These are phyloP conservation scores for Recurvirostra avosetta DNA, from an alignment of 2,113 vertebrate genomes.

Conservation along the genomic window DNA sequence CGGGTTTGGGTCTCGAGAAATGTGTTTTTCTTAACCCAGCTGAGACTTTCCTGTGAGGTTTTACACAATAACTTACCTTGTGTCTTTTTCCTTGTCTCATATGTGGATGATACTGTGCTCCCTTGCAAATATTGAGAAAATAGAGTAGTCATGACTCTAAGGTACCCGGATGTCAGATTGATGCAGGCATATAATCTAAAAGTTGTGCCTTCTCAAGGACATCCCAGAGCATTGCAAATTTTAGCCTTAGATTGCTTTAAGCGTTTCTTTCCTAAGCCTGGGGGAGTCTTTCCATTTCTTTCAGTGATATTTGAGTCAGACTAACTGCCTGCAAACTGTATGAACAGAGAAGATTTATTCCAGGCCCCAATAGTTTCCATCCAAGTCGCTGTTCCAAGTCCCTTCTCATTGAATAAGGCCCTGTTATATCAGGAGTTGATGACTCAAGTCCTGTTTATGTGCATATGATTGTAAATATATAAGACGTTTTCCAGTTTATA, in stretches of 20 bases:
- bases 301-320: not conserved
- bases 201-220: not conserved
- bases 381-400: not conserved
- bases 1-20: rapidly evolving
- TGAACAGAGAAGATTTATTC: not conserved
- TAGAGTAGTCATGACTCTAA: not conserved
- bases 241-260: not conserved
- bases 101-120: not conserved
- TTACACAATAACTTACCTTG: not conserved
- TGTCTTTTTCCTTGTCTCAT: not conserved
- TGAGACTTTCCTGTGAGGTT: not conserved
- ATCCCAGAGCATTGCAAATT: not conserved
- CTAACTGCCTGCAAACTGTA: not conserved
- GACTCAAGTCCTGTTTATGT: not conserved
- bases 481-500: not conserved
- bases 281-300: not conserved
- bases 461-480: not conserved
- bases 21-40: not conserved
- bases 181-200: not conserved
- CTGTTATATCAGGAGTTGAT: not conserved
- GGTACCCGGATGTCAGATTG: not conserved
- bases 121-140: not conserved
- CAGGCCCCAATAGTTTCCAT: not conserved
- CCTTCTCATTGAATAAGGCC: not conserved
- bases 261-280: not conserved